These are phyloP conservation scores for Conchocele bisecta DNA, from an alignment of 2,888 invertebrate genomes.

Conservation along the genomic window DNA sequence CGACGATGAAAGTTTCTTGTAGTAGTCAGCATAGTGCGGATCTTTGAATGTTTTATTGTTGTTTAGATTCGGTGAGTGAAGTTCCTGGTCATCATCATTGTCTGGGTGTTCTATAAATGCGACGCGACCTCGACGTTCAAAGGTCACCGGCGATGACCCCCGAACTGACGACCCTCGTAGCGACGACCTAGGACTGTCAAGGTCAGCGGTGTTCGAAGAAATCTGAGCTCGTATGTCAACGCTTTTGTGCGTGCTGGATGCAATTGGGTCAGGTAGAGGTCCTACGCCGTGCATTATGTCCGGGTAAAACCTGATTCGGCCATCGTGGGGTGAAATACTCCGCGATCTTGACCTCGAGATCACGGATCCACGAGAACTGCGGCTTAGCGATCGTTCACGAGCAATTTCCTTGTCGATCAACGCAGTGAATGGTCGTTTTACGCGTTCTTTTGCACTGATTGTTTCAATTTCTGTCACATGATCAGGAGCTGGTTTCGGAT, in stretches of 20 bases:
- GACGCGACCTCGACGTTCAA: slow-evolving; percentile 43
- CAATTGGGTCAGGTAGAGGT: slow-evolving; percentile 70
- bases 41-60: slow-evolving; percentile 52
- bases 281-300: slow-evolving; percentile 45
- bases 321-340: slow-evolving; percentile 40
- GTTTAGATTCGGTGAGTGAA: slow-evolving; percentile 56
- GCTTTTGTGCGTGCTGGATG: slow-evolving; percentile 78
- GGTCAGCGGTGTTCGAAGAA: slow-evolving; percentile 53
- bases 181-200: slow-evolving; percentile 59
- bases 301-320: slow-evolving; percentile 52
- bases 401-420: slow-evolving; percentile 70
- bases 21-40: slow-evolving; percentile 59
- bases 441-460: slow-evolving; percentile 30
- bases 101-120: slow-evolving; percentile 61
- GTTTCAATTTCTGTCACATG: slow-evolving; percentile 25
- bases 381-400: slow-evolving; percentile 50
- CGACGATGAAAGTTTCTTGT: slow-evolving; percentile 65
- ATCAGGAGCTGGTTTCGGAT: slow-evolving; percentile 14
- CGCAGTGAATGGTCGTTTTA: slow-evolving; percentile 60
- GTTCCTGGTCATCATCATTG: slow-evolving; percentile 34
- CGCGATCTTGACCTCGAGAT: slow-evolving; percentile 29
- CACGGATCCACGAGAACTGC: slow-evolving; percentile 41
- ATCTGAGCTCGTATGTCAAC: slow-evolving; percentile 64
- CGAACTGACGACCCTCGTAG: slow-evolving; percentile 29
- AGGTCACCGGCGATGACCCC: slow-evolving; percentile 24